Percentiles rank a stretch among this genome's conserved stretches.
phyloP scores from a whole-genome alignment of 2,888 invertebrate species.

The Bimastos eiseni region DNA sequence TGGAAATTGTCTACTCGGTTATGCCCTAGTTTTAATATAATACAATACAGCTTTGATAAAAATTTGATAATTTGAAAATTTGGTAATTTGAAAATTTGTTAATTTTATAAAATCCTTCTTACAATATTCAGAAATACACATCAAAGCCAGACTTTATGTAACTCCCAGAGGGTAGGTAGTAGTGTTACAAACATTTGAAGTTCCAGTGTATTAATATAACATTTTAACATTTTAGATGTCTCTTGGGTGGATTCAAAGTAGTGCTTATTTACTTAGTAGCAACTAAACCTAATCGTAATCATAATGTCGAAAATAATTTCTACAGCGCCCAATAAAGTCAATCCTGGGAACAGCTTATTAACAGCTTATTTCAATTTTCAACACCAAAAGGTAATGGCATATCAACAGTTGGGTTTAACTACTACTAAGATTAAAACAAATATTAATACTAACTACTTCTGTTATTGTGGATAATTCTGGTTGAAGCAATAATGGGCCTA shows the following conservation, averaged over 20 bases:
- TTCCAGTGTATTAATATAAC: neutral
- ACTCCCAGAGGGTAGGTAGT: neutral
- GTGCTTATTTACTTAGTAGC: neutral
- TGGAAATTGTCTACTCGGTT: too few species aligned
- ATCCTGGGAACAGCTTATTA: too few species aligned
- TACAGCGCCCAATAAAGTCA: too few species aligned
- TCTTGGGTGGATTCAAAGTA: neutral
- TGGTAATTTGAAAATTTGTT: too few species aligned
- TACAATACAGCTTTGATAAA: too few species aligned
- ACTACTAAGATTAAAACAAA: neutral
- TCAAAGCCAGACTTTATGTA: too few species aligned
- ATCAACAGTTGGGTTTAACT: conserved; percentile 3
- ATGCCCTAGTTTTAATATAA: too few species aligned
- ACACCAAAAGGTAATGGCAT: neutral
- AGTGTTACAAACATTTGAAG: neutral
- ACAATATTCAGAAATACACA: too few species aligned
- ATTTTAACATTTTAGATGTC: neutral
- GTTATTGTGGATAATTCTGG: neutral
- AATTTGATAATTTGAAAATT: too few species aligned
- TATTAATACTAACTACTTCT: neutral
- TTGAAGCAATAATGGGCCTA: neutral
- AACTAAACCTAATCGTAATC: neutral
- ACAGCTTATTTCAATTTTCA: neutral
- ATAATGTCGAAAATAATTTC: too few species aligned
- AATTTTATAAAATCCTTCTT: too few species aligned